Evolutionary conservation across 2,797 vertebrate genomes (phyloP).

Genomic region (Sebastolobus altivelis): DNA sequence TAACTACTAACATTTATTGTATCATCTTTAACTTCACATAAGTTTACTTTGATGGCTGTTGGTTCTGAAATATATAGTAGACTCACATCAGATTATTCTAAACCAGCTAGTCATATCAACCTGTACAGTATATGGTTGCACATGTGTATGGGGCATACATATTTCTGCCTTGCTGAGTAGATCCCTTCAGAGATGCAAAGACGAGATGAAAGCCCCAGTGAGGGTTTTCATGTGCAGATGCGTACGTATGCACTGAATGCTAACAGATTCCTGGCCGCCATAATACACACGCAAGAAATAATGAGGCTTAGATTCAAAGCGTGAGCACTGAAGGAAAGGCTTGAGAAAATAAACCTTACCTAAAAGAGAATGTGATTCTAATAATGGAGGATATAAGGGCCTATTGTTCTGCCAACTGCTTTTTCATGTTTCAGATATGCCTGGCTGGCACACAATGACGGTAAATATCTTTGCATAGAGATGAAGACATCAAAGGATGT

Average conservation of each 20-base stretch:
- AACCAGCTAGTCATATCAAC: not conserved
- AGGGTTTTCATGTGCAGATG: slow-evolving; percentile 73
- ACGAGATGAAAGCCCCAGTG: slow-evolving; percentile 64
- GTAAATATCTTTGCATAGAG: slow-evolving; percentile 54
- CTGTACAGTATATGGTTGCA: not conserved
- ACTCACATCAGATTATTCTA: not conserved
- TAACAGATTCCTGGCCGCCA: slow-evolving; percentile 43
- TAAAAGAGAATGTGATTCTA: slow-evolving; percentile 44
- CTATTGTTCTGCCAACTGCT: slow-evolving; percentile 56
- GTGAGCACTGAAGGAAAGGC: slow-evolving; percentile 25
- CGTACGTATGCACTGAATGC: slow-evolving; percentile 28
- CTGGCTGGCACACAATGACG: slow-evolving; percentile 36
- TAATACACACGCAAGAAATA: slow-evolving; percentile 38
- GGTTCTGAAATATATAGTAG: not conserved
- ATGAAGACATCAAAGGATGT: slow-evolving; percentile 48
- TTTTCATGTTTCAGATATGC: slow-evolving; percentile 24
- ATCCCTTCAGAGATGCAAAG: slow-evolving; percentile 54
- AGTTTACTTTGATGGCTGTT: not conserved
- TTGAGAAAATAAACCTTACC: slow-evolving; percentile 20
- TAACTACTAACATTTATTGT: not conserved
- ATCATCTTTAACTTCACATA: not conserved
- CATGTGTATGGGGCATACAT: not conserved
- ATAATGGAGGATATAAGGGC: slow-evolving; percentile 32
- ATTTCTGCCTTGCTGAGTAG: slow-evolving; percentile 20
- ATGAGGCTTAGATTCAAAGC: slow-evolving; percentile 67